Base-by-base conservation (phyloP, 2,797 vertebrate genomes). In the Saxicola maurus region DNA sequence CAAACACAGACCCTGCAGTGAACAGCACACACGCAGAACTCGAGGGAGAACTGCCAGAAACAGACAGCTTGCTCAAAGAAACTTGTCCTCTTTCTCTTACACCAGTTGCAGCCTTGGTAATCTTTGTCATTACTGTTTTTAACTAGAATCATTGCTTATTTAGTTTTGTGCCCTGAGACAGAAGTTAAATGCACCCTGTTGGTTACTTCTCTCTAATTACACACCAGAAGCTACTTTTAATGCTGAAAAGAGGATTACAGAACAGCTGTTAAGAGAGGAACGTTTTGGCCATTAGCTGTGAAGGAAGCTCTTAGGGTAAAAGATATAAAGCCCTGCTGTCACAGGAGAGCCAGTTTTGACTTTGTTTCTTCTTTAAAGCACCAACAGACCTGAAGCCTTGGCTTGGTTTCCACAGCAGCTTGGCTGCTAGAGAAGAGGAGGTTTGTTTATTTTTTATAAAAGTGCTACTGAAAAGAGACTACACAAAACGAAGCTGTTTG, bases 191-290 rank as follows among this genome's bases (percentile, higher is more conserved):
- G 67, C 61, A 85, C 33, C 30, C 75, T 52, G 23, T 35, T 82
- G 72, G 30, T 52, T 92, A 51, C 57, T 65, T 40, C 76, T 68
- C 43, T 75, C 61, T 80, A 87, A 90, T 64, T 85, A 67, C 40
- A 78, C 59, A 68, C 17, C 55, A 89, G 82, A 82, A 89, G 30
- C 51, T 64, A 53, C 68, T 67, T 82, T 17, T 74, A 80, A 90
- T 21, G 61, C 75, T 82, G 89, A 65, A 59, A 77, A 20, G 31
- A 89, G 55, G 55, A 67, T 37, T 89, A 67, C 55, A 72, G 84
- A 68, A 48, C 27, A 82, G 60, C 86, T 82, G 68, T 19, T 71
- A 67, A 56, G 48, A 76, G 51, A 74, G 46, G 65, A 55, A 40
- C 18, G 14, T 69, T 82, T 49, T 59, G 73, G 59, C 52, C 60